A percentile compares a stretch with the other conserved stretches of the same genome.
These are phyloP conservation scores for Nyctereutes procyonoides DNA, from an alignment of 2,113 vertebrate species.

Conservation along the genomic window DNA sequence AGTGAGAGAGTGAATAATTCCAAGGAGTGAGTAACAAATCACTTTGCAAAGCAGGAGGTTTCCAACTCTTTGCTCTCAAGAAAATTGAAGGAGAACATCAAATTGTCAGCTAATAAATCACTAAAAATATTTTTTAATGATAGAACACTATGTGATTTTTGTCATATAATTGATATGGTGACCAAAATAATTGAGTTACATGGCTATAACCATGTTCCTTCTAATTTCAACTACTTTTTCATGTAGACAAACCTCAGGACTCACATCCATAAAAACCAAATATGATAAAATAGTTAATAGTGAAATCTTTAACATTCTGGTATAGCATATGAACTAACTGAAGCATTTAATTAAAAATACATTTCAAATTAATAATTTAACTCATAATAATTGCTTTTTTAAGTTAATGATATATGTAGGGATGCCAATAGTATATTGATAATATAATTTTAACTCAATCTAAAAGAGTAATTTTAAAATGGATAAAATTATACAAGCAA, in stretches of 20 bases:
- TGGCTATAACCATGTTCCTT: not conserved
- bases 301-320: not conserved
- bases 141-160: not conserved
- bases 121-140: slow-evolving; percentile 42
- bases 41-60: not conserved
- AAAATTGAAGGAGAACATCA: slow-evolving; percentile 56
- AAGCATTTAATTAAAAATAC: not conserved
- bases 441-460: not conserved
- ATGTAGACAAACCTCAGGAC: not conserved
- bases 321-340: not conserved
- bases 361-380: not conserved
- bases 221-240: not conserved
- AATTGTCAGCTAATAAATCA: slow-evolving; percentile 54
- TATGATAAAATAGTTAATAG: not conserved
- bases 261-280: not conserved
- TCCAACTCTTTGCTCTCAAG: slow-evolving; percentile 51
- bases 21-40: slow-evolving; percentile 47
- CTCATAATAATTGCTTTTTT: not conserved
- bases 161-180: not conserved
- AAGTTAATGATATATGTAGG: not conserved
- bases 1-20: slow-evolving; percentile 18
- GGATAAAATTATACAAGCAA: not conserved
- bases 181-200: not conserved
- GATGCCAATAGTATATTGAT: not conserved
- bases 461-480: not conserved